Conservation (phyloP, 2,797 vertebrate species). For the Phataginus tetradactyla region DNA sequence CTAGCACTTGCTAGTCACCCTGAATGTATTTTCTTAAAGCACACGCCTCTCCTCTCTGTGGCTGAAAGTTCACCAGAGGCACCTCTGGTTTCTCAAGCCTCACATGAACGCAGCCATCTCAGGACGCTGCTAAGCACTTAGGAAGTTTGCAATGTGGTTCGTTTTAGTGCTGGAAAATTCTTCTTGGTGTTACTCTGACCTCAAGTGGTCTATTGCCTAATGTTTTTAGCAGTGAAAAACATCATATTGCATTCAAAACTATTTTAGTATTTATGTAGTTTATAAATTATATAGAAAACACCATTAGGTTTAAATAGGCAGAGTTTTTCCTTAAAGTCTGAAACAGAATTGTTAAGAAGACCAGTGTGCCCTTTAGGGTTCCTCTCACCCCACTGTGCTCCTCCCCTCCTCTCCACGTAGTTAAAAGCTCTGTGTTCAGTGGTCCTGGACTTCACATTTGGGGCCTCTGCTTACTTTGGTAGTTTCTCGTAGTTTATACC, state of each 20-base stretch:
- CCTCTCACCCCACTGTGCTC: neutral
- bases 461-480: neutral
- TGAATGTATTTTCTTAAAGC: neutral
- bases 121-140: slow-evolving; percentile 79
- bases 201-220: slow-evolving; percentile 80
- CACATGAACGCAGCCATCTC: slow-evolving; percentile 67
- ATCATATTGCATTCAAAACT: slow-evolving; percentile 56
- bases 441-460: neutral
- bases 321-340: neutral
- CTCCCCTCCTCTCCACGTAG: neutral
- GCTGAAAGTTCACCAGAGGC: slow-evolving; percentile 39
- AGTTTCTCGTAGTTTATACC: neutral
- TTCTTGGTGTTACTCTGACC: slow-evolving; percentile 81
- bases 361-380: neutral
- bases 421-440: neutral
- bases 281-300: slow-evolving; percentile 59
- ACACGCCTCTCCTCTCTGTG: neutral
- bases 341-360: neutral
- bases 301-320: neutral
- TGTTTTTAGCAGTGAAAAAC: slow-evolving; percentile 71
- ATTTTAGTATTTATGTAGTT: slow-evolving; percentile 61
- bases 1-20: neutral
- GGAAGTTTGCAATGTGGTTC: slow-evolving; percentile 72
- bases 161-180: slow-evolving; percentile 82
- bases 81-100: slow-evolving; percentile 48